Conservation (phyloP, 2,888 invertebrate genomes). For the Lamellibrachia satsuma region DNA sequence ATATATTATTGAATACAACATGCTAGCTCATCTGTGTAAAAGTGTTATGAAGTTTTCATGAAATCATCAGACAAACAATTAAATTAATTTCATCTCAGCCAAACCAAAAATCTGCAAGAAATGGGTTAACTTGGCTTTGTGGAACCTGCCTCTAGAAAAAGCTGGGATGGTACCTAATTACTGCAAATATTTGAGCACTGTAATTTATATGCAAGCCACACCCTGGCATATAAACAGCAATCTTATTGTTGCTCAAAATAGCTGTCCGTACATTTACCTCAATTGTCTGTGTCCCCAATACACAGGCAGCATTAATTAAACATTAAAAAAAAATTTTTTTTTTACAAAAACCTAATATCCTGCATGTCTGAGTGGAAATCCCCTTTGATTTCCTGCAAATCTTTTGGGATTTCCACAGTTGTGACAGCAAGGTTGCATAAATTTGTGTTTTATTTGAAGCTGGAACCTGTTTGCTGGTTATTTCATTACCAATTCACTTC, state of each 20-base stretch:
- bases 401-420: neutral
- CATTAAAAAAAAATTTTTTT: neutral
- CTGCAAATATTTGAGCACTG: neutral
- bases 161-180: neutral
- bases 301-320: too few species aligned
- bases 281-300: neutral
- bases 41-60: too few species aligned
- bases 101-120: too few species aligned
- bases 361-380: neutral
- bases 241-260: neutral
- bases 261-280: neutral
- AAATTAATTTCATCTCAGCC: too few species aligned
- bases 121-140: too few species aligned
- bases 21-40: too few species aligned
- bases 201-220: neutral
- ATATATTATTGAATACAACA: too few species aligned
- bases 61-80: too few species aligned
- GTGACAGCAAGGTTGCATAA: neutral
- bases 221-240: neutral
- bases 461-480: too few species aligned
- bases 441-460: too few species aligned
- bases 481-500: neutral
- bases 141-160: too few species aligned
- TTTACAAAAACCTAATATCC: neutral
- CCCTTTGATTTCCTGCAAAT: neutral